Percentiles rank a stretch among this genome's conserved stretches.
These are phyloP conservation scores for Penaeus monodon DNA, from an alignment of 2,888 invertebrate genomes.

Conservation along the genomic window DNA sequence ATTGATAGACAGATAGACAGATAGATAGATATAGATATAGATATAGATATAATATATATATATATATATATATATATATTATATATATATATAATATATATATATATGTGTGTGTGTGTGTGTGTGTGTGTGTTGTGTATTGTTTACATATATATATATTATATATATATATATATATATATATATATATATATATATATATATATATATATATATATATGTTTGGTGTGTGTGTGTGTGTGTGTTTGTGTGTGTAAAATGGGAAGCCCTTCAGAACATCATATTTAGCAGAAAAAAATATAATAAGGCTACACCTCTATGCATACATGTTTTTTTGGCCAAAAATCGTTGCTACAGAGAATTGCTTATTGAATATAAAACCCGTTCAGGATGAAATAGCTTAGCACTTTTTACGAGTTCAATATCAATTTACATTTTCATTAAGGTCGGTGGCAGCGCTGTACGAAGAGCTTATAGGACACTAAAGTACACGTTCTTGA, in stretches of 20 bases:
- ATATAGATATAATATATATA: too few relatives aligned
- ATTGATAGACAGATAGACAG: too few relatives aligned
- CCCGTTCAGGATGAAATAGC: too few relatives aligned
- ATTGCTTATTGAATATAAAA: too few relatives aligned
- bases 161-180: neutral
- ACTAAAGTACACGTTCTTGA: too few relatives aligned
- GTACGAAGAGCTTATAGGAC: too few relatives aligned
- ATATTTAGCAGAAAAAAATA: neutral
- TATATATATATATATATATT: too few relatives aligned
- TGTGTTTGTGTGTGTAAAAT: neutral
- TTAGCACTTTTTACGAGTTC: too few relatives aligned
- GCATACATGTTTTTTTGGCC: neutral
- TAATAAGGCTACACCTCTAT: slow-evolving; percentile 5
- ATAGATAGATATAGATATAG: too few relatives aligned
- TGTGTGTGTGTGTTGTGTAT: slow-evolving; percentile 19
- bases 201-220: slow-evolving; percentile 9
- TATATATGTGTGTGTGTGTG: slow-evolving; percentile 20
- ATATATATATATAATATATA: neutral
- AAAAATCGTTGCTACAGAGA: slow-evolving; percentile 4
- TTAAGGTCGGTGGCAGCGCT: too few relatives aligned
- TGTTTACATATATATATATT: slow-evolving; percentile 21
- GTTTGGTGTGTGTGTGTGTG: slow-evolving; percentile 1
- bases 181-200: slow-evolving; percentile 17
- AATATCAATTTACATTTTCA: too few relatives aligned
- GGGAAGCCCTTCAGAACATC: too few relatives aligned